Evolutionary conservation across 2,113 vertebrate species (phyloP), one percentile per base, ranked within the genome.

Genomic region (Gobio gobio): DNA sequence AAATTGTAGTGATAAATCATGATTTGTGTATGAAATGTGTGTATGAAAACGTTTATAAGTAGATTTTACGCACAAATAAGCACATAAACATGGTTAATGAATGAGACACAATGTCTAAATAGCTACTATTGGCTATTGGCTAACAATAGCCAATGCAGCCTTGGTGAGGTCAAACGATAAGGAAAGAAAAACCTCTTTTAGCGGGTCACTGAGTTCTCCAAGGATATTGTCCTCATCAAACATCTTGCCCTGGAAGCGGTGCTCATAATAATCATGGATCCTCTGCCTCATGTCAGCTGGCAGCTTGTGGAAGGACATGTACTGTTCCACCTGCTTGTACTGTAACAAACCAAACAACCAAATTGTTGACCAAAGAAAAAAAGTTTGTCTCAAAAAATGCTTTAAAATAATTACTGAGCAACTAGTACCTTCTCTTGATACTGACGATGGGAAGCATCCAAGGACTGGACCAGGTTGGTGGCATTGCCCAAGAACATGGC

Each of bases 241-340:
- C 91, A 99, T 99, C 92, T 99, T 99, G 85, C 98, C 98, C 92
- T 99, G 98, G 93, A 98, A 99, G 83, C 98, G 94, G 76, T 99
- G 97, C 89, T 99, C 98, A 58, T 99, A 99, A 84, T 99, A 99
- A 87, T 99, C 98, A n/a, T 99, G 98, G 86, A 99, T 99, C 91
- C 97, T 97, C 93, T 98, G 98, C 36, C 98, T 95, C 90, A 98
- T 96, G 66, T 99, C 98, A 8, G 97, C 96, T 5, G 98, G 98
- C 86, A 99, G 90, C 87, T 99, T 99, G 90, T 99, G 98, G 92
- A 99, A 99, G 0, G 98, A 99, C 98, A 99, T 99, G 93, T 99
- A 99, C 89, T 99, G 98, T 87, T 99, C 98, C 92, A 99, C 98
- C 95, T 99, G 98, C 88, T 99, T 99, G 77, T 99, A 99, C 98